Percentiles rank a stretch among this genome's conserved stretches.
Evolutionary conservation across 2,113 vertebrate genomes (phyloP).

Genomic region (Paracanthobrama guichenoti): DNA sequence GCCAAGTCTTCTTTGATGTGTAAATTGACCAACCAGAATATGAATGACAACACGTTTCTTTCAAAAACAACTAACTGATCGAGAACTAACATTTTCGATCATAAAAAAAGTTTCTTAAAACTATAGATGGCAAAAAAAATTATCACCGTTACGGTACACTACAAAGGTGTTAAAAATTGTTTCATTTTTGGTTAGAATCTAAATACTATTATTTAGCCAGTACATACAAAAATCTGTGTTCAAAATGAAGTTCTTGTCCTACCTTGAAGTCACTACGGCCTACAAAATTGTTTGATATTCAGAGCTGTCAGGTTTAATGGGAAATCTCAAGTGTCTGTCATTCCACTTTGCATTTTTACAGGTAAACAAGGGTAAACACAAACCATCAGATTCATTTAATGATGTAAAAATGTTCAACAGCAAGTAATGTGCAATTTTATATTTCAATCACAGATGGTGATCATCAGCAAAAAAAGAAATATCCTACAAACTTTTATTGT

Average conservation of each 20-base stretch:
- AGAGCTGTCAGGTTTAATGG: neutral
- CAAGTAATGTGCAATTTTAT: neutral
- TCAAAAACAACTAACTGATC: no score
- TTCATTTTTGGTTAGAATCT: neutral
- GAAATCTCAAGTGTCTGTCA: neutral
- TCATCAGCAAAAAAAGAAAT: neutral
- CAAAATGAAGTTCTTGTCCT: neutral
- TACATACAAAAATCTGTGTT: neutral
- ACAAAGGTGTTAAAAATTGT: neutral
- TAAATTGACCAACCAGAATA: neutral
- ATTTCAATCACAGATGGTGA: neutral
- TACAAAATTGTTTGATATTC: neutral
- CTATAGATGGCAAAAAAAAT: neutral
- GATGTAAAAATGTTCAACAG: neutral
- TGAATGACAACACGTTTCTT: neutral
- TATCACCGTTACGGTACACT: neutral
- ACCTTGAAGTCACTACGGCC: neutral
- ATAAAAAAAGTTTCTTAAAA: neutral
- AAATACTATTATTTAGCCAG: neutral
- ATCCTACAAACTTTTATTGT: neutral
- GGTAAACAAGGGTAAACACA: neutral
- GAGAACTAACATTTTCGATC: neutral
- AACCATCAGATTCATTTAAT: neutral
- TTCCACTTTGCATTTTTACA: neutral
- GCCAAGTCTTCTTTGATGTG: neutral